A percentile compares a stretch with the other conserved stretches of the same genome.
These are phyloP conservation scores for Heliconius hortense DNA, from an alignment of 2,888 invertebrate genomes.

Conservation along the genomic window DNA sequence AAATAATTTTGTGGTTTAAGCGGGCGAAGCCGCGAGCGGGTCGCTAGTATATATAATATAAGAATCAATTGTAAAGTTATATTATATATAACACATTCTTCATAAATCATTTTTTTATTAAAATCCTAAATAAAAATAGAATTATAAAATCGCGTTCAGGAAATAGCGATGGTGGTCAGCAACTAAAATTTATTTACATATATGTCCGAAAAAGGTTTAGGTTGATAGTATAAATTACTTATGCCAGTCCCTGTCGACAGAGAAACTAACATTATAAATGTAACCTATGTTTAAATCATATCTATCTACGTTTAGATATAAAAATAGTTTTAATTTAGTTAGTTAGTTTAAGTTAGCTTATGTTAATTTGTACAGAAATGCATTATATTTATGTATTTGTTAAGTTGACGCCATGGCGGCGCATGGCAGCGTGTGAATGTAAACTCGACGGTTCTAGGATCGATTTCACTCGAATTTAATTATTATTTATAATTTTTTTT, in stretches of 20 bases:
- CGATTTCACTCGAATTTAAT: too few species aligned
- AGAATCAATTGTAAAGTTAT: too few species aligned
- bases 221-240: conserved; percentile 51
- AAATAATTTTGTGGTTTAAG: too few species aligned
- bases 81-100: too few species aligned
- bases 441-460: too few species aligned
- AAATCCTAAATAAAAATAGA: conserved; percentile 1
- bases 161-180: conserved; percentile 74
- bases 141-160: conserved; percentile 62
- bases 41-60: too few species aligned
- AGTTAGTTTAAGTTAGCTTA: background rate
- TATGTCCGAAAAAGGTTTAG: conserved; percentile 71
- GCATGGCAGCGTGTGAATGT: too few species aligned
- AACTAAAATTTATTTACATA: conserved; percentile 76
- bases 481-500: too few species aligned
- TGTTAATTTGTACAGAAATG: background rate
- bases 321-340: background rate
- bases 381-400: background rate
- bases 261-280: conserved; percentile 7
- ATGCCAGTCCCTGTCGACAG: conserved; percentile 4
- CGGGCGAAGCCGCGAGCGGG: too few species aligned
- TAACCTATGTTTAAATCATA: background rate
- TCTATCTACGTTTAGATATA: background rate
- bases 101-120: background rate
- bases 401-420: too few species aligned